Evolutionary conservation across 1,140 invertebrate genomes (phyloP), one percentile per base, ranked within the genome.

Genomic region (Ladona fulva): DNA sequence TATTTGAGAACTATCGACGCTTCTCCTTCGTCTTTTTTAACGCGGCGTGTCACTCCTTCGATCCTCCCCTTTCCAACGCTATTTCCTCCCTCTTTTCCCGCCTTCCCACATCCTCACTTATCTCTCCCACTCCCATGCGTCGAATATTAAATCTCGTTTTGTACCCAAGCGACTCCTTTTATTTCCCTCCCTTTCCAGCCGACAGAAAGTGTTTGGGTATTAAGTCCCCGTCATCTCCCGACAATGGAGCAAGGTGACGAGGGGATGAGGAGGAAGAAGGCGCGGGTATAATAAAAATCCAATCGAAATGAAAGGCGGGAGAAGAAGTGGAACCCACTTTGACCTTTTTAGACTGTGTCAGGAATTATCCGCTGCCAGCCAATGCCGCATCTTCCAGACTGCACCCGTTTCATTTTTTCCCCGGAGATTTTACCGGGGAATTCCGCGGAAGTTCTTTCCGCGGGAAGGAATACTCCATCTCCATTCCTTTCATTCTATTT

Each of bases 61-160:
- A 10, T 52, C 19, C 44, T 52, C 44, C 44, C 44, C 44, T 52
- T 19, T 52, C 44, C 10, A 52, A 52, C 44, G 19, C 44, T 11
- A 52, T 11, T 11, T 19, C 44, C 44, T 52, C 44, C 44, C 44
- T 19, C 19, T 22, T 66, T 22, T 16, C 52, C 44, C 44, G 19
- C 44, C 52, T 66, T 66, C 52, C 52, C 52, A 12, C 52, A 16
- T n/a, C n/a, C n/a, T n/a, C n/a, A n/a, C n/a, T n/a, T n/a, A n/a
- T 37, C 29, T 37, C 29, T 37, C 29, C 8, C n/a, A n/a, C n/a
- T n/a, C n/a, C n/a, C 52, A 66, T 66, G 52, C 3, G 52, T 3
- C 52, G 52, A 66, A 66, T 66, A 66, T 66, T 66, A 66, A 66
- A 66, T 66, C 52, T 66, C 52, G 52, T 66, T 66, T 66, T 52